phyloP scores from a whole-genome alignment of 2,888 invertebrate species.

The Mimumesa dahlbomi region DNA sequence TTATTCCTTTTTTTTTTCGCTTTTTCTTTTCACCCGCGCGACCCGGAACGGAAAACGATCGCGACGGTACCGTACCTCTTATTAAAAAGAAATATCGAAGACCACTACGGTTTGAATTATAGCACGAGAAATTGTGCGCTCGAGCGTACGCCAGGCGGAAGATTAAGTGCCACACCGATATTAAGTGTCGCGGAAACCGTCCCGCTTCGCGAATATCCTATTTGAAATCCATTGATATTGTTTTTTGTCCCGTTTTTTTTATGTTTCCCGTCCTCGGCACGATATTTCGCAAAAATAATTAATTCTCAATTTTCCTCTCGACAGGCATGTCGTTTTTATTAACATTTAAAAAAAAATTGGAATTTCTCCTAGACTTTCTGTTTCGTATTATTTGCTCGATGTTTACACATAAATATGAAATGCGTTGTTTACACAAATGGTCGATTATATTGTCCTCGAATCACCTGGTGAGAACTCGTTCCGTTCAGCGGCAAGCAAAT shows the following conservation, averaged over 20 bases:
- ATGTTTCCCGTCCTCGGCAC: too few species aligned
- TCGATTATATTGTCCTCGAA: too few species aligned
- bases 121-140: constrained; percentile 35
- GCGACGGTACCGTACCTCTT: constrained; percentile 8
- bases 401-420: too few species aligned
- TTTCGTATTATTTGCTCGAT: too few species aligned
- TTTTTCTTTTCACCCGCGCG: too few species aligned
- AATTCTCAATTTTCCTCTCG: too few species aligned
- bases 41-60: constrained; percentile 12
- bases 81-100: constrained; percentile 46
- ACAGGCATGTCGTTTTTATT: too few species aligned
- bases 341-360: too few species aligned
- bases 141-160: constrained; percentile 10
- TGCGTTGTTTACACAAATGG: too few species aligned
- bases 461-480: background rate
- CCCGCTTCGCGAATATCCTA: constrained; percentile 10
- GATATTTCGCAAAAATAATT: too few species aligned
- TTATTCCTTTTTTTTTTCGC: too few species aligned
- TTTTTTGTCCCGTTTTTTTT: constrained; percentile 11
- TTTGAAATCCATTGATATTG: constrained; percentile 26
- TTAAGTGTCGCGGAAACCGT: constrained; percentile 27
- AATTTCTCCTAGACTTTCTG: too few species aligned
- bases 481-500: background rate
- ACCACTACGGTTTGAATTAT: constrained; percentile 37
- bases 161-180: constrained; percentile 40